These are phyloP conservation scores for Nephrotoma guestfalica DNA, from an alignment of 2,888 invertebrate genomes.

Conservation along the genomic window DNA sequence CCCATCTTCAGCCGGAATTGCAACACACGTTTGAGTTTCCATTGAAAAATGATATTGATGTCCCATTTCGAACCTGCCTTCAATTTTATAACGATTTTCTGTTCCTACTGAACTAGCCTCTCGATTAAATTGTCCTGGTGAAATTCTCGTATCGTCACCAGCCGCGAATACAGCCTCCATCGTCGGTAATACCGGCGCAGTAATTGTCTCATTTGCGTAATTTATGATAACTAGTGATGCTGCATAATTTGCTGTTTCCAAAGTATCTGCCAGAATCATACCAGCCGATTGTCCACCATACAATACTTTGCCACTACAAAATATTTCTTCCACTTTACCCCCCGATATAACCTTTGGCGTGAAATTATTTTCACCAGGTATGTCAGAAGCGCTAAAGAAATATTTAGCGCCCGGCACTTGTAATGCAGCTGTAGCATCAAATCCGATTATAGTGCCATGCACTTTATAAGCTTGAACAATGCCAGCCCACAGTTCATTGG, in stretches of 20 bases:
- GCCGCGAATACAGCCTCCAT: conserved; percentile 32
- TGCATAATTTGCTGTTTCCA: conserved; percentile 38
- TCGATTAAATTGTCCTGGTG: conserved; percentile 10
- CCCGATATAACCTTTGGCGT: conserved; percentile 36
- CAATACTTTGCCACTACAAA: conserved; percentile 5
- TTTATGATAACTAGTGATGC: conserved; percentile 38
- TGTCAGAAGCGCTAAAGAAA: conserved; percentile 45
- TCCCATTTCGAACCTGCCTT: conserved; percentile 38
- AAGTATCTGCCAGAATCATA: conserved; percentile 44
- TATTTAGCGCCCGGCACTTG: conserved; percentile 42
- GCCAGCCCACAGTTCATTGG: conserved; percentile 40
- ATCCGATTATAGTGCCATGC: conserved; percentile 42
- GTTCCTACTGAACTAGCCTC: conserved; percentile 13
- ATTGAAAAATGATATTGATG: conserved; percentile 55
- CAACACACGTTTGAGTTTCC: conserved; percentile 49
- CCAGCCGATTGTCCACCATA: conserved; percentile 28
- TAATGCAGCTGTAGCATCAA: conserved; percentile 35
- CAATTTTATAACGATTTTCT: conserved; percentile 27
- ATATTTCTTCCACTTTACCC: conserved; percentile 30
- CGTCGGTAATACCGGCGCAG: conserved; percentile 19
- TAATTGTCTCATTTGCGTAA: conserved; percentile 22
- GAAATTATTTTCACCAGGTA: conserved; percentile 48
- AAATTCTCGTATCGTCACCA: conserved; percentile 10
- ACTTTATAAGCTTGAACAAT: conserved; percentile 47
- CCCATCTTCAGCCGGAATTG: conserved; percentile 50